Percentiles rank a stretch among this genome's conserved stretches.
These are phyloP conservation scores for Murina feae DNA, from an alignment of 2,113 vertebrate species.

Conservation along the genomic window DNA sequence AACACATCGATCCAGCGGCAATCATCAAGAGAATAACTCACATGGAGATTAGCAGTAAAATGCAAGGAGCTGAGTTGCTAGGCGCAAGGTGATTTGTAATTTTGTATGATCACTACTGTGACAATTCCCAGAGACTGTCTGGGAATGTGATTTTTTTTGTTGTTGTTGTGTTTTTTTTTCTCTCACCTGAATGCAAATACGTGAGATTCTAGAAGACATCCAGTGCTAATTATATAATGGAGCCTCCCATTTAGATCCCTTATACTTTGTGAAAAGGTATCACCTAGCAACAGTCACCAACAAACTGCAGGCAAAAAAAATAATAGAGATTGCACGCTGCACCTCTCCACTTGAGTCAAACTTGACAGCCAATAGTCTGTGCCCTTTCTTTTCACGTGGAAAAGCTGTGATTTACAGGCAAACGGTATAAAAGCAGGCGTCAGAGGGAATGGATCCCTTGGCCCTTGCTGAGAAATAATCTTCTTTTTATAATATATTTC, in stretches of 20 bases:
- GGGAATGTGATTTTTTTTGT: no score
- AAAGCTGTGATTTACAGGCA: conserved; percentile 67
- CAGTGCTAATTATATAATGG: conserved; percentile 75
- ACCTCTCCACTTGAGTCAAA: conserved; percentile 62
- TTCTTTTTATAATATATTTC: no score
- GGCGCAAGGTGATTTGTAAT: not conserved
- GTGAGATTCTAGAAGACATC: conserved; percentile 51
- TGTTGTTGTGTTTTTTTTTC: conserved; percentile 37
- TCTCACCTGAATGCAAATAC: not conserved
- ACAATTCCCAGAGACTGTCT: not conserved
- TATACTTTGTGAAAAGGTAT: conserved; percentile 70
- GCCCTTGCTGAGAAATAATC: conserved; percentile 51
- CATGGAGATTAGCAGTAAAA: not conserved
- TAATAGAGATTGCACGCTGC: conserved; percentile 57
- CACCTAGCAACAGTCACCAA: conserved; percentile 79
- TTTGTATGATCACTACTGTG: not conserved
- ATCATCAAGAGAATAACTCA: not conserved
- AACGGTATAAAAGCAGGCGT: conserved; percentile 33
- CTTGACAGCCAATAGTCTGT: conserved; percentile 64
- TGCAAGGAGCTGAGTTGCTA: not conserved
- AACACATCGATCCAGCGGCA: not conserved
- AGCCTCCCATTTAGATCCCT: conserved; percentile 70
- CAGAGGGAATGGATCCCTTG: no score
- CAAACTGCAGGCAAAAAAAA: conserved; percentile 70
- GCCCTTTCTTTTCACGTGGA: conserved; percentile 62